Evolutionary conservation across 2,888 invertebrate species (phyloP).

Genomic region (Zonitis immaculata): DNA sequence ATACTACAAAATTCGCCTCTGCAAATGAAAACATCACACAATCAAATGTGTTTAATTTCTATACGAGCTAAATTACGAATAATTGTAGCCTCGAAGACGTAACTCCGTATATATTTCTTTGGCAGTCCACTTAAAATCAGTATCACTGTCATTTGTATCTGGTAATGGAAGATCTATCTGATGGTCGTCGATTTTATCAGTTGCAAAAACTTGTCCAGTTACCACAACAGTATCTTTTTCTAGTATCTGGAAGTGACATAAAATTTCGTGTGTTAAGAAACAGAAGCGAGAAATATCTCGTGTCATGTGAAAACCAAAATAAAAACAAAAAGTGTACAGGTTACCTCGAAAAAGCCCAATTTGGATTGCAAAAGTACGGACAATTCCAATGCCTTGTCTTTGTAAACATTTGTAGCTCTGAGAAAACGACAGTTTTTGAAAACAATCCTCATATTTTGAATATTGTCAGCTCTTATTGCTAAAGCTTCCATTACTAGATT

Average conservation of each 20-base stretch:
- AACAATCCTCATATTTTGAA: slow-evolving; percentile 51
- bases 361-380: slow-evolving; percentile 26
- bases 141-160: background rate
- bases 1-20: slow-evolving; percentile 33
- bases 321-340: slow-evolving; percentile 11
- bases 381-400: slow-evolving; percentile 36
- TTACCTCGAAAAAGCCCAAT: background rate
- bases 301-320: too few species aligned
- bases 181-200: background rate
- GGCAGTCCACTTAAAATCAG: background rate
- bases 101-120: slow-evolving; percentile 3
- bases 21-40: too few species aligned
- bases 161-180: background rate
- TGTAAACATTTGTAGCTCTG: slow-evolving; percentile 43
- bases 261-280: background rate
- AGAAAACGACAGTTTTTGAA: slow-evolving; percentile 59
- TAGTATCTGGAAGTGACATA: slow-evolving; percentile 37
- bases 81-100: background rate
- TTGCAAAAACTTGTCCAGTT: slow-evolving; percentile 18
- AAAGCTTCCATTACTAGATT: slow-evolving; percentile 54
- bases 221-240: slow-evolving; percentile 25
- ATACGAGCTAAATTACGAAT: too few species aligned
- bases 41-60: too few species aligned
- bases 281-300: too few species aligned
- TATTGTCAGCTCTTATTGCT: slow-evolving; percentile 42